These are phyloP conservation scores for Villa cingulata DNA, from an alignment of 2,888 invertebrate species.

Conservation along the genomic window DNA sequence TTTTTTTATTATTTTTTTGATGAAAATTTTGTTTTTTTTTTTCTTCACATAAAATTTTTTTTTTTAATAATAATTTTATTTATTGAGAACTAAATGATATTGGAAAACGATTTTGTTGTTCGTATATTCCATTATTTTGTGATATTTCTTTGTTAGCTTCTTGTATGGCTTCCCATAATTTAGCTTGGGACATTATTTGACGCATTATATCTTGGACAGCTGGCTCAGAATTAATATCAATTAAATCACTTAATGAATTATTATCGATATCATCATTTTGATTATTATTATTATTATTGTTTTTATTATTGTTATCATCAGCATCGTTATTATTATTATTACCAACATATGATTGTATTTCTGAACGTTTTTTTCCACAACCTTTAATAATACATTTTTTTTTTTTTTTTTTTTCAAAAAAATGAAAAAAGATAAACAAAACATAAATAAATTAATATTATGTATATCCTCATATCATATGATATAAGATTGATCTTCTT, in stretches of 20 bases:
- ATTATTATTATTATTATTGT: neutral
- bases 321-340: conserved; percentile 9
- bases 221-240: conserved; percentile 54
- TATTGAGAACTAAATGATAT: conserved; percentile 10
- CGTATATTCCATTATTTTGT: conserved; percentile 36
- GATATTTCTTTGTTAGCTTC: conserved; percentile 60
- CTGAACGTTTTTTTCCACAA: conserved; percentile 58
- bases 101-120: conserved; percentile 5
- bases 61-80: neutral
- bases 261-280: conserved; percentile 41
- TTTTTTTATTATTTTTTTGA: too few relatives aligned
- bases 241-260: conserved; percentile 49
- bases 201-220: conserved; percentile 61
- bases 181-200: conserved; percentile 66
- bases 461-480: neutral
- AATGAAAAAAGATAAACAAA: too few relatives aligned
- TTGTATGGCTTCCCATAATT: conserved; percentile 65
- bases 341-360: conserved; percentile 12
- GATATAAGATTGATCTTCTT: neutral
- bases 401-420: too few relatives aligned
- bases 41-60: too few relatives aligned
- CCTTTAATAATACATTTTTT: conserved; percentile 38
- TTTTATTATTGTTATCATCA: conserved; percentile 47
- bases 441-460: too few relatives aligned
- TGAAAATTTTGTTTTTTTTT: too few relatives aligned